Conservation (phyloP, 2,113 vertebrate species). For the Enhydra lutris region DNA sequence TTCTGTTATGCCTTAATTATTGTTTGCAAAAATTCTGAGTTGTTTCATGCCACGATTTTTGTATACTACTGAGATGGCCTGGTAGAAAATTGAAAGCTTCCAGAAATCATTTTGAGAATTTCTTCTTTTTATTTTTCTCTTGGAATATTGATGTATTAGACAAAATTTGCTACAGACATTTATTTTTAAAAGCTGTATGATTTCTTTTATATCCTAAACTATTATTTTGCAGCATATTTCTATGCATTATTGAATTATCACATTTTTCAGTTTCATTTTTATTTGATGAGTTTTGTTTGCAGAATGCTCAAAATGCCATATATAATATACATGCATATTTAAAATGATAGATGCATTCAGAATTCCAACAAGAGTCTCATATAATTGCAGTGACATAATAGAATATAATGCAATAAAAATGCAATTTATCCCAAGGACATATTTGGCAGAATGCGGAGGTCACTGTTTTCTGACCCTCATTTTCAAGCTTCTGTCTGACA, state of each 20-base stretch:
- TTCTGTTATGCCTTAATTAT: conserved; percentile 41
- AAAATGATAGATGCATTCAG: conserved; percentile 54
- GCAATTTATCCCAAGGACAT: conserved; percentile 74
- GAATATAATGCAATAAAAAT: conserved; percentile 71
- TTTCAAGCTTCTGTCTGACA: conserved; percentile 78
- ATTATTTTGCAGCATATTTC: not conserved
- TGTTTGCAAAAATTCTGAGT: conserved; percentile 32
- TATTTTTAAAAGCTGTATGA: not conserved
- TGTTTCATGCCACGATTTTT: conserved; percentile 16
- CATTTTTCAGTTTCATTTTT: conserved; percentile 39
- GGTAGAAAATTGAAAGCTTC: conserved; percentile 19
- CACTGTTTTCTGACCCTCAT: conserved; percentile 78
- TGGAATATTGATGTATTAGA: conserved; percentile 6
- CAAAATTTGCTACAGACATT: conserved; percentile 39
- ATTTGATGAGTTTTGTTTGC: not conserved
- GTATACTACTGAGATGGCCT: not conserved
- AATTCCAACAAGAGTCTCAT: conserved; percentile 41
- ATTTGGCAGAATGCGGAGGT: conserved; percentile 76
- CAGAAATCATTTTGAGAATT: conserved; percentile 3
- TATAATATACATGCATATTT: conserved; percentile 50
- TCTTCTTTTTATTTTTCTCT: conserved; percentile 51
- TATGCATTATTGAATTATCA: not conserved
- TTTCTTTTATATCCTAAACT: not conserved
- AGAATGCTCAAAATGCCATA: conserved; percentile 22
- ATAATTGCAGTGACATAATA: conserved; percentile 51